Base-by-base conservation (phyloP, 1,140 invertebrate species). In the Eufriesea mexicana region DNA sequence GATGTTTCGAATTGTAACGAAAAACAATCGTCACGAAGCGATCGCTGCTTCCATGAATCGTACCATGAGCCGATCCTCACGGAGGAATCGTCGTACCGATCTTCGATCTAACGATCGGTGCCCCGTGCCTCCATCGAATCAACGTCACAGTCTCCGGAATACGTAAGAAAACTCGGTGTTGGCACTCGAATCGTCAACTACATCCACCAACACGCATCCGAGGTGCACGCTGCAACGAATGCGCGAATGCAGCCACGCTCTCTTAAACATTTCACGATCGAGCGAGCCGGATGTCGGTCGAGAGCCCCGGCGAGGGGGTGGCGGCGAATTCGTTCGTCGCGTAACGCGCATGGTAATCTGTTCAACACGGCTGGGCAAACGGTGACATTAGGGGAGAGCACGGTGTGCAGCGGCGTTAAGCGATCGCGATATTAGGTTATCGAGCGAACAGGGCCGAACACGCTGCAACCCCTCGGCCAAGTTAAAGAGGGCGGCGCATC, bases 341-440 rank as follows among this genome's bases (percentile, higher is more conserved):
- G 35, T 35, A 35, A 35, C 14, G 62, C 68, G 64, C 45, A 79
- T 51, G 83, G 25, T 71, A 77, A 79, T 79, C 72, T 61, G 71
- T 62, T 76, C 72, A 47, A 55, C 55, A 57, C 73, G 55, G 61
- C 49, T 57, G 68, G 51, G 70, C 42, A 72, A 51, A 79, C 42
- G 25, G 49, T 70, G 68, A 83, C 61, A 74, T 78, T 75, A 83
- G 79, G 42, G 85, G 55, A 45, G 55, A 28, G 12, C 23, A 61
- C n/a, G 59, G 59, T 61, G 57, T 57, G 54, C 20, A 57, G 12
- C 28, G 51, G 66, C 47, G 79, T 87, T 83, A 75, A 87, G 51
- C 79, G 70, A 79, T 83, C 62, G 57, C 47, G 57, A 23, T 83
- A 83, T 86, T 78, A 83, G 68, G 75, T 79, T 86, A 84, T 87